A percentile compares a stretch with the other conserved stretches of the same genome.
phyloP scores from a whole-genome alignment of 2,888 invertebrate genomes.

The Chrysomela aeneicollis region DNA sequence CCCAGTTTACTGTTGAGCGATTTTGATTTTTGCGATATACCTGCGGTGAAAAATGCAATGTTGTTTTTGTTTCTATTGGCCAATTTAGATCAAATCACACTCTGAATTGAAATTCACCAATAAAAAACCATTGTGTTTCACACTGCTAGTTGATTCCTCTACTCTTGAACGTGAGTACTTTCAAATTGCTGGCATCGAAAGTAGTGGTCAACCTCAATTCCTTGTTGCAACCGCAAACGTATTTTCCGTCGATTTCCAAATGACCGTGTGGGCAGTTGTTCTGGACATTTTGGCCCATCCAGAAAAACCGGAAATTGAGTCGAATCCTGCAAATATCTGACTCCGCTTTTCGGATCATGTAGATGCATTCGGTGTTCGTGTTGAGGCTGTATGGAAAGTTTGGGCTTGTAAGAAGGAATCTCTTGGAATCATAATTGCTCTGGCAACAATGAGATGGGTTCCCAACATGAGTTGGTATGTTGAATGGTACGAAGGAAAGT shows the following conservation, averaged over 20 bases:
- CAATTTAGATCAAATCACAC: too few relatives aligned
- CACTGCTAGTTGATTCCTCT: too few relatives aligned
- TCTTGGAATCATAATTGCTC: constrained; percentile 58
- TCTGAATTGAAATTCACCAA: too few relatives aligned
- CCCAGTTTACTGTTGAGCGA: too few relatives aligned
- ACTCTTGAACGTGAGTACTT: constrained; percentile 61
- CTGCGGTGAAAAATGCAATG: too few relatives aligned
- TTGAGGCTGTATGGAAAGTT: constrained; percentile 64
- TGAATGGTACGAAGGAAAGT: constrained; percentile 27
- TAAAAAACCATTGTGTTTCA: too few relatives aligned
- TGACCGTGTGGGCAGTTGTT: constrained; percentile 62
- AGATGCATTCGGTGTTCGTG: constrained; percentile 62
- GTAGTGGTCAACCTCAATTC: constrained; percentile 56
- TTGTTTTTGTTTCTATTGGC: too few relatives aligned
- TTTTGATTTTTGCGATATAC: too few relatives aligned
- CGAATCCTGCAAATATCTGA: constrained; percentile 64
- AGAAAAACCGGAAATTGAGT: constrained; percentile 66
- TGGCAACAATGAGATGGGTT: constrained; percentile 57
- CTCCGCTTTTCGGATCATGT: constrained; percentile 62
- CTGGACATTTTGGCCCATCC: constrained; percentile 60
- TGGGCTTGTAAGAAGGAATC: constrained; percentile 66
- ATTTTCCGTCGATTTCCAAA: constrained; percentile 66
- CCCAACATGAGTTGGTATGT: constrained; percentile 16
- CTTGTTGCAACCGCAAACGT: constrained; percentile 67
- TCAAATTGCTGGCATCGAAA: constrained; percentile 57